Evolutionary conservation across 2,888 invertebrate species (phyloP).

Genomic region (Nephrocerus scutellatus): DNA sequence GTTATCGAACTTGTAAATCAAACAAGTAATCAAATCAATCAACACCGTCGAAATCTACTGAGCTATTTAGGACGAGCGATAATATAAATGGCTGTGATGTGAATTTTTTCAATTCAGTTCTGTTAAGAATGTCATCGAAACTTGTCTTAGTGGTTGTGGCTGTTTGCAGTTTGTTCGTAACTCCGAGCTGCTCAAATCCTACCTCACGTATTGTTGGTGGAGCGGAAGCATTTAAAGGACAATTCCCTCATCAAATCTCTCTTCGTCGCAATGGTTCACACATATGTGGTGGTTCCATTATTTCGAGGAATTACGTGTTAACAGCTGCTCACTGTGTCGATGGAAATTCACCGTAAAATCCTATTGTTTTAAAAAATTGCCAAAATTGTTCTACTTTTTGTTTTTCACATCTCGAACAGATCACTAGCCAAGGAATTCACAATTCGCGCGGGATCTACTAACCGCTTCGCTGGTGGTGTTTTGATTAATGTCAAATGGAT

Average conservation of each 20-base stretch:
- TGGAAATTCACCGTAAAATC: too few species aligned
- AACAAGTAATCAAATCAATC: too few species aligned
- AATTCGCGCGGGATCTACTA: constrained; percentile 35
- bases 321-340: constrained; percentile 35
- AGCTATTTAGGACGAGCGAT: too few species aligned
- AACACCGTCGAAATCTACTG: too few species aligned
- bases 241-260: constrained; percentile 43
- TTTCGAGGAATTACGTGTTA: constrained; percentile 23
- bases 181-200: too few species aligned
- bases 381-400: too few species aligned
- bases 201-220: constrained; percentile 37
- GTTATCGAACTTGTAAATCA: too few species aligned
- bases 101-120: too few species aligned
- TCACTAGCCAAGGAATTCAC: constrained; percentile 21
- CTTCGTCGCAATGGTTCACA: constrained; percentile 25
- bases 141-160: too few species aligned
- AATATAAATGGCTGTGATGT: too few species aligned
- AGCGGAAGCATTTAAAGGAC: constrained; percentile 29
- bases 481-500: constrained; percentile 28
- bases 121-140: too few species aligned
- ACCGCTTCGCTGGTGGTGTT: constrained; percentile 35
- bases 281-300: constrained; percentile 34
- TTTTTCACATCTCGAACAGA: neutral
- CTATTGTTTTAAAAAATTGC: neutral
- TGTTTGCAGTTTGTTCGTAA: too few species aligned